These are phyloP conservation scores for Dryobates pubescens DNA, from an alignment of 2,797 vertebrate genomes.

Conservation along the genomic window DNA sequence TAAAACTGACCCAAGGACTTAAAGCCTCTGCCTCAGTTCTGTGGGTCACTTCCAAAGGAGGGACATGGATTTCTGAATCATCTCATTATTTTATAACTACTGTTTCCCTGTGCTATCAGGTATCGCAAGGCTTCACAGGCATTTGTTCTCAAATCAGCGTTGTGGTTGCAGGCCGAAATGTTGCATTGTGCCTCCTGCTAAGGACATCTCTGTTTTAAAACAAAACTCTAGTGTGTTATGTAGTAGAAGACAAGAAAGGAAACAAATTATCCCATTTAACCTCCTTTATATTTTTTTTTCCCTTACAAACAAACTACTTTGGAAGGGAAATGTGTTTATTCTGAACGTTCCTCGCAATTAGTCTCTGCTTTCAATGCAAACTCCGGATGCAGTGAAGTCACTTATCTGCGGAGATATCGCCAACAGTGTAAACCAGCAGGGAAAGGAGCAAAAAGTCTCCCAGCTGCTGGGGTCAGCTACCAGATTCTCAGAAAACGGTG, in stretches of 20 bases:
- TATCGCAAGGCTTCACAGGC: background rate
- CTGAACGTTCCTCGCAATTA: background rate
- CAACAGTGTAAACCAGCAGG: background rate
- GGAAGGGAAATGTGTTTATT: slow-evolving; percentile 38
- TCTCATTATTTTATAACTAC: background rate
- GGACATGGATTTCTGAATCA: background rate
- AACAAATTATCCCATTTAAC: background rate
- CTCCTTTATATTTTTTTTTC: background rate
- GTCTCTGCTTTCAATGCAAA: background rate
- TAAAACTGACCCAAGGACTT: background rate
- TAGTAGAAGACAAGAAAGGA: background rate
- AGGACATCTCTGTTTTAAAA: background rate
- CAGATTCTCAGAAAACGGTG: background rate
- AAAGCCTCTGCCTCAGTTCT: background rate
- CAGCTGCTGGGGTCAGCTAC: background rate
- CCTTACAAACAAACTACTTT: background rate
- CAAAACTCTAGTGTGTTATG: background rate
- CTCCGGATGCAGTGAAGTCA: background rate
- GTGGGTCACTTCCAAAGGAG: background rate
- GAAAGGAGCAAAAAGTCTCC: background rate
- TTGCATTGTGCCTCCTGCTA: background rate
- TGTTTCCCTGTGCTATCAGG: background rate
- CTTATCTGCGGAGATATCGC: slow-evolving; percentile 14
- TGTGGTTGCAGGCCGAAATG: slow-evolving; percentile 25
- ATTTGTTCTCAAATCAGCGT: background rate